Conservation (phyloP, 2,888 invertebrate species). For the Cephus runcator region DNA sequence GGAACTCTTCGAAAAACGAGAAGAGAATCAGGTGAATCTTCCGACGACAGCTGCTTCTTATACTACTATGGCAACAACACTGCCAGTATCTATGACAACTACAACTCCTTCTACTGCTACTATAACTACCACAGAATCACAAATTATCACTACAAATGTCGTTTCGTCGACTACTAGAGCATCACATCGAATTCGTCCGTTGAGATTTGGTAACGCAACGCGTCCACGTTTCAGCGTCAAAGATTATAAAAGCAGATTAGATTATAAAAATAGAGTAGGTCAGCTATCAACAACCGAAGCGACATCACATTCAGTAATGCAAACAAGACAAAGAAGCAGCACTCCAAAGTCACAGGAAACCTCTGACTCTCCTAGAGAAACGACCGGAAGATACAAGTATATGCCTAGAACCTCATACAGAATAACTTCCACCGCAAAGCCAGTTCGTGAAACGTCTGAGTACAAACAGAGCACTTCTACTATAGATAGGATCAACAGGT, state of each 20-base stretch:
- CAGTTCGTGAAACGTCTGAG: constrained; percentile 27
- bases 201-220: constrained; percentile 65
- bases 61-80: constrained; percentile 21
- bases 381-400: constrained; percentile 53
- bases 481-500: constrained; percentile 48
- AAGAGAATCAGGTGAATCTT: constrained; percentile 34
- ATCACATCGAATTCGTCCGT: constrained; percentile 49
- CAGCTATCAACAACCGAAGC: constrained; percentile 30
- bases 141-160: background rate
- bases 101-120: constrained; percentile 33
- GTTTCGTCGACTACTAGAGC: constrained; percentile 29
- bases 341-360: constrained; percentile 25
- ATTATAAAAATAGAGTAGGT: constrained; percentile 54
- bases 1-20: constrained; percentile 50
- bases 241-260: constrained; percentile 77
- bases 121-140: background rate
- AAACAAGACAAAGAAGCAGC: constrained; percentile 6
- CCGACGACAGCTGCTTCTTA: constrained; percentile 21
- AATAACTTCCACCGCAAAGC: constrained; percentile 41
- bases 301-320: background rate
- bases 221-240: constrained; percentile 82
- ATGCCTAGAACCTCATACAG: constrained; percentile 50
- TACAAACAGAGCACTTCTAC: constrained; percentile 24
- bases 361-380: constrained; percentile 32
- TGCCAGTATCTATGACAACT: constrained; percentile 26